Evolutionary conservation across 1,140 invertebrate genomes (phyloP).

Genomic region (Pinna nobilis): DNA sequence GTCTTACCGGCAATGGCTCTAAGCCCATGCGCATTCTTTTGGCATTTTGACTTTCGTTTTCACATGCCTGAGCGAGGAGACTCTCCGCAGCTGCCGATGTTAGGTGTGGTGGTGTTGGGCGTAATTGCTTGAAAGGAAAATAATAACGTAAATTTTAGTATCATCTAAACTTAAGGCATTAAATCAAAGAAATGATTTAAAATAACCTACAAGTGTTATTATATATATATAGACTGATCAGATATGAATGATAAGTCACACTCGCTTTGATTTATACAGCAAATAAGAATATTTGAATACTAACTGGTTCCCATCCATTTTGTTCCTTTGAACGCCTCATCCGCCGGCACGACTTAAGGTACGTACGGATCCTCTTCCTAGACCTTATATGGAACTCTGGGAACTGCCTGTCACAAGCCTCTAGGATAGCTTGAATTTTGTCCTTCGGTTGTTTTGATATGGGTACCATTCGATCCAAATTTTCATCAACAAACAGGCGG

Average conservation of each 20-base stretch:
- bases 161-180: not conserved
- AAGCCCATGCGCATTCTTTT: conserved; percentile 96
- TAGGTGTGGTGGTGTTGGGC: conserved; percentile 95
- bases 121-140: conserved; percentile 74
- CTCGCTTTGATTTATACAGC: not conserved
- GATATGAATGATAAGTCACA: not conserved
- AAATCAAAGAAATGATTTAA: not conserved
- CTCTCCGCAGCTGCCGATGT: conserved; percentile 97
- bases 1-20: conserved; percentile 89
- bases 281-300: conserved; percentile 49
- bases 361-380: conserved; percentile 94
- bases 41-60: conserved; percentile 97
- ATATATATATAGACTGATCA: not conserved
- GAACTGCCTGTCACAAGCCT: conserved; percentile 96
- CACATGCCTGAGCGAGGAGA: conserved; percentile 94
- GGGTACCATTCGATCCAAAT: conserved; percentile 95
- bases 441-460: conserved; percentile 98
- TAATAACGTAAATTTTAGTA: not conserved
- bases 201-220: not conserved
- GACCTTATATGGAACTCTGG: conserved; percentile 96
- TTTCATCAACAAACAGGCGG: conserved; percentile 96
- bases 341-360: conserved; percentile 94
- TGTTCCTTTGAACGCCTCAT: conserved; percentile 92
- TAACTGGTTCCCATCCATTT: conserved; percentile 82
- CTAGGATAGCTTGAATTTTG: conserved; percentile 98